phyloP scores from a whole-genome alignment of 2,797 vertebrate genomes.

The Myotis planiceps region DNA sequence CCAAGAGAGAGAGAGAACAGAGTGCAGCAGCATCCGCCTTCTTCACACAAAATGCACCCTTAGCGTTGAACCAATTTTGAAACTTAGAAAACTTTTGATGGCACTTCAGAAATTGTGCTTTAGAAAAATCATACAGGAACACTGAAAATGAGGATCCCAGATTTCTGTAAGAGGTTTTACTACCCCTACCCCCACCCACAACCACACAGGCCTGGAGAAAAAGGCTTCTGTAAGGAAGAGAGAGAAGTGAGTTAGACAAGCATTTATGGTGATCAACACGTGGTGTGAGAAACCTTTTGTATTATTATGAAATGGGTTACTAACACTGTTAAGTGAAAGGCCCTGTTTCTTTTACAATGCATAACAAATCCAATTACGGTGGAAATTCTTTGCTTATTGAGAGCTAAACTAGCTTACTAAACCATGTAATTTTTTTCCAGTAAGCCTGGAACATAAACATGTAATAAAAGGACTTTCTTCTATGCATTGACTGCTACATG shows the following conservation, averaged over 20 bases:
- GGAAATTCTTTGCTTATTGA: slow-evolving; percentile 82
- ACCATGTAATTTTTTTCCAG: slow-evolving; percentile 83
- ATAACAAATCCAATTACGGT: slow-evolving; percentile 86
- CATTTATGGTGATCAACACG: slow-evolving; percentile 17
- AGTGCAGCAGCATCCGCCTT: background rate
- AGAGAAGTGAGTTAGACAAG: slow-evolving; percentile 27
- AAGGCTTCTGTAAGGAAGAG: background rate
- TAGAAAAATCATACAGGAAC: background rate
- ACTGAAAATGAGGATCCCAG: background rate
- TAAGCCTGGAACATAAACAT: slow-evolving; percentile 73
- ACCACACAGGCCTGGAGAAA: background rate
- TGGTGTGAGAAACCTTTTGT: slow-evolving; percentile 66
- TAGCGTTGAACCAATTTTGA: slow-evolving; percentile 33
- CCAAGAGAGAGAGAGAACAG: background rate
- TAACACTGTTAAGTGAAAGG: slow-evolving; percentile 78
- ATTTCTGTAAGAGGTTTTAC: background rate
- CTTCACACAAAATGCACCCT: slow-evolving; percentile 32
- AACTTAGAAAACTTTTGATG: slow-evolving; percentile 46
- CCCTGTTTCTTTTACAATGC: slow-evolving; percentile 82
- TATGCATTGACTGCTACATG: slow-evolving; percentile 57
- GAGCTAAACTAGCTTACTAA: slow-evolving; percentile 83
- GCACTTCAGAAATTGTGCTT: background rate
- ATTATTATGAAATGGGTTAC: slow-evolving; percentile 75
- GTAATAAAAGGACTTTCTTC: slow-evolving; percentile 74
- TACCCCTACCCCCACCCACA: background rate